Percentiles rank a stretch among this genome's conserved stretches.
These are phyloP conservation scores for Centrocercus urophasianus DNA, from an alignment of 2,113 vertebrate genomes.

Conservation along the genomic window DNA sequence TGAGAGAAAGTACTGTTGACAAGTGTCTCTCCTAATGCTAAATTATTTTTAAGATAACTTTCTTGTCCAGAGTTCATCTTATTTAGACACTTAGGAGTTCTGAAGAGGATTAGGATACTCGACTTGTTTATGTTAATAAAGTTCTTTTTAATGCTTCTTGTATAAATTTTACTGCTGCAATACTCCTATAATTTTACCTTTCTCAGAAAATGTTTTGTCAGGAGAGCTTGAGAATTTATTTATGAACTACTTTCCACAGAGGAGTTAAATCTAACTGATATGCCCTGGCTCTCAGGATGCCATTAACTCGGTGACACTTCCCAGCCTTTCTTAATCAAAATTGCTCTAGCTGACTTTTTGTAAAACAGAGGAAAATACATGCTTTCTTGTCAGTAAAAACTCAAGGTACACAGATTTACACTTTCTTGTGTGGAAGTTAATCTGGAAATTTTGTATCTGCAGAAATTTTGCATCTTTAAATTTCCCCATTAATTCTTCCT, in stretches of 20 bases:
- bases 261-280: constrained; percentile 67
- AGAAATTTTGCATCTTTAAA: background rate
- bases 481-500: background rate
- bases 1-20: constrained; percentile 20
- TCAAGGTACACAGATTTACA: background rate
- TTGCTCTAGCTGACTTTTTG: constrained; percentile 38
- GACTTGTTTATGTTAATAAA: constrained; percentile 72
- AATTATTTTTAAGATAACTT: constrained; percentile 55
- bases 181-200: constrained; percentile 70
- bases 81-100: constrained; percentile 26
- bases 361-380: constrained; percentile 28
- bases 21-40: background rate
- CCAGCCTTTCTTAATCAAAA: constrained; percentile 73
- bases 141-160: constrained; percentile 62
- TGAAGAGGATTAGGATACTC: constrained; percentile 66
- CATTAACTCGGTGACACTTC: constrained; percentile 59
- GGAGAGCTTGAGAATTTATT: constrained; percentile 65
- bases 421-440: constrained; percentile 2
- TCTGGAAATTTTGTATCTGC: background rate
- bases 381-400: constrained; percentile 18
- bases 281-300: constrained; percentile 51
- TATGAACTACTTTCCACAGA: constrained; percentile 67
- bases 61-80: constrained; percentile 36
- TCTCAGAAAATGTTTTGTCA: constrained; percentile 75
- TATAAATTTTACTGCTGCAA: constrained; percentile 71